Base-by-base conservation (phyloP, 1,140 invertebrate species). In the Ericerus pela region DNA sequence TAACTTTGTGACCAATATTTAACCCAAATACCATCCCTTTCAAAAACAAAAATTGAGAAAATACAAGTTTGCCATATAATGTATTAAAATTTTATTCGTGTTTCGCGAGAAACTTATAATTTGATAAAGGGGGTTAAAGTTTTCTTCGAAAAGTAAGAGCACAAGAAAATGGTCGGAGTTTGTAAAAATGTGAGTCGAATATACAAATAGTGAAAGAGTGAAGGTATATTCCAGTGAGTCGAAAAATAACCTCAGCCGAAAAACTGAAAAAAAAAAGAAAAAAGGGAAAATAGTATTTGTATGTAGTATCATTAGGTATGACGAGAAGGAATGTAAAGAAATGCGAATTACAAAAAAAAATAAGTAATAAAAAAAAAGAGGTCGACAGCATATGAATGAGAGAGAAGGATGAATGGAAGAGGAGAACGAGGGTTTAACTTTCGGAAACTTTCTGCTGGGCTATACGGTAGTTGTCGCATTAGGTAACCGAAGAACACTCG, bases 391-490 rank as follows among this genome's bases (percentile, higher is more conserved):
- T 10, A n/a, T 8, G 30, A 33, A n/a, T 33, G n/a, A 33, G 30
- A 33, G 8, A 33, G 30, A 33, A 33, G 8, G 30, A 33, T 33
- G 30, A 33, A 47, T 24, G 14, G 41, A 16, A 47, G 26, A 47
- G 41, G 41, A 47, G 26, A 24, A 5, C 20, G 41, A 47, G 41
- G 20, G 26, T 47, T 47, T 24, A 47, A 47, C 41, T 47, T 38
- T 47, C 18, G 41, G 26, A 47, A 47, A 47, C 20, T 47, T 47
- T 47, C 41, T 47, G n/a, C n/a, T n/a, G n/a, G 41, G 41, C 41
- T 47, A 47, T 47, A 24, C 41, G 41, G 41, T 47, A 47, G 41
- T 47, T 47, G 41, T 47, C 41, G 41, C 41, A 47, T 47, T 47
- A 47, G 20, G 41, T 47, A 24, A 47, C 41, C 16, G 41, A 16